Evolutionary conservation across 1,140 invertebrate genomes (phyloP), one percentile per base, ranked within the genome.

Genomic region (Cydia amplana): DNA sequence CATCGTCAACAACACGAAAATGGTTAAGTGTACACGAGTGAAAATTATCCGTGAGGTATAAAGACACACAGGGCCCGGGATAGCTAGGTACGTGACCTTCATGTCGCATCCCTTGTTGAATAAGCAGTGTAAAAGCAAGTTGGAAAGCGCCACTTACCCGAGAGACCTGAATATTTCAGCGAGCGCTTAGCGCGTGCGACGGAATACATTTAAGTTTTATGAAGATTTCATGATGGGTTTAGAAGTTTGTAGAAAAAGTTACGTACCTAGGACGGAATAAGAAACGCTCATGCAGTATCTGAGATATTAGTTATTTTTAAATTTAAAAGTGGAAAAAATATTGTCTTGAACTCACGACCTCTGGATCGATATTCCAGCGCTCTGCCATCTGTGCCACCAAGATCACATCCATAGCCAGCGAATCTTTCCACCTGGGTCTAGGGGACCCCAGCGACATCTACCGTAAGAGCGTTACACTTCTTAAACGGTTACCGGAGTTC

Each of bases 81-180:
- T 25, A 7, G 9, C 9, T 28, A 28, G 2, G 2, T 16, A 32
- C 64, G 16, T 18, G 25, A 67, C 51, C 51, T 55, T 55, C n/a
- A 55, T 9, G 5, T n/a, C n/a, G 6, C 28, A 67, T 16, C 64
- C 64, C n/a, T 36, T 18, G 28, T 32, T 67, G 28, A 67, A n/a
- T 67, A 67, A 36, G 25, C 25, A 67, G 28, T 55, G 51, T 64
- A 28, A 64, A 64, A 28, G 63, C 25, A 64, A 64, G 20, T 28
- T 64, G 28, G 20, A 67, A 32, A 28, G 12, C 25, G 28, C 25
- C 64, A n/a, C 25, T 67, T 67, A 32, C 64, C 28, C 64, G 25
- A 67, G 64, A 32, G 64, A 32, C 28, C 64, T 67, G 28, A 67
- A 67, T 67, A 67, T 67, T 67, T 67, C 64, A 67, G 28, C 12